Conservation (phyloP, 2,888 invertebrate species). For the Anoplius nigerrimus region DNA sequence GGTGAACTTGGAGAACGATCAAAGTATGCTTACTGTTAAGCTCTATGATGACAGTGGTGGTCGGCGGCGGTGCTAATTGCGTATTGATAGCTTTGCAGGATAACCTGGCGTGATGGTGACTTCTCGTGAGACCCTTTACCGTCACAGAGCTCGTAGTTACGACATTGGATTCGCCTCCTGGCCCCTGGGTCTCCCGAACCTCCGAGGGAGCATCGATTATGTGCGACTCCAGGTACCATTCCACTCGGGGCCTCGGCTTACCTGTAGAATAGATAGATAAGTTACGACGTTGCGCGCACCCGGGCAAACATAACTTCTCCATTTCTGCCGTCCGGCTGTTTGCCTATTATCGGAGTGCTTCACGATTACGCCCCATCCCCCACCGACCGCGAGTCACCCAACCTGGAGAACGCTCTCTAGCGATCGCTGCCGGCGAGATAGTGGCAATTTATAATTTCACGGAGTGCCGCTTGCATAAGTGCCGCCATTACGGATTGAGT, state of each 20-base stretch:
- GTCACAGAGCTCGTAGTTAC: slow-evolving; percentile 88
- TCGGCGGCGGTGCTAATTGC: slow-evolving; percentile 86
- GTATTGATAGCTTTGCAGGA: slow-evolving; percentile 93
- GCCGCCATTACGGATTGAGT: too few relatives aligned
- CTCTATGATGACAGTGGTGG: slow-evolving; percentile 88
- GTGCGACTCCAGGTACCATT: slow-evolving; percentile 90
- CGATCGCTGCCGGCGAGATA: too few relatives aligned
- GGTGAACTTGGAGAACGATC: not conserved
- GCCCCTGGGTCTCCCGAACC: slow-evolving; percentile 75
- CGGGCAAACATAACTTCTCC: too few relatives aligned
- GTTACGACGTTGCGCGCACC: not conserved
- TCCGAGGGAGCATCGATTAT: slow-evolving; percentile 90
- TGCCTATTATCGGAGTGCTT: too few relatives aligned
- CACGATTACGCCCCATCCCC: too few relatives aligned
- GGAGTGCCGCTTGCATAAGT: too few relatives aligned
- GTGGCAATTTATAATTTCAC: too few relatives aligned
- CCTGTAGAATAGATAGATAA: slow-evolving; percentile 75
- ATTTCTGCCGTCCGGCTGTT: too few relatives aligned
- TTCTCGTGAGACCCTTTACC: slow-evolving; percentile 87
- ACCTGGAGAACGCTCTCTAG: too few relatives aligned
- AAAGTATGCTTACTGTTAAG: slow-evolving; percentile 85
- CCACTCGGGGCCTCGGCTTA: slow-evolving; percentile 85
- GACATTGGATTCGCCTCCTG: slow-evolving; percentile 77
- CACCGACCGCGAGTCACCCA: too few relatives aligned
- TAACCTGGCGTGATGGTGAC: slow-evolving; percentile 89